A percentile compares a stretch with the other conserved stretches of the same genome.
These are phyloP conservation scores for Frieseomelitta varia DNA, from an alignment of 1,140 invertebrate genomes.

Conservation along the genomic window DNA sequence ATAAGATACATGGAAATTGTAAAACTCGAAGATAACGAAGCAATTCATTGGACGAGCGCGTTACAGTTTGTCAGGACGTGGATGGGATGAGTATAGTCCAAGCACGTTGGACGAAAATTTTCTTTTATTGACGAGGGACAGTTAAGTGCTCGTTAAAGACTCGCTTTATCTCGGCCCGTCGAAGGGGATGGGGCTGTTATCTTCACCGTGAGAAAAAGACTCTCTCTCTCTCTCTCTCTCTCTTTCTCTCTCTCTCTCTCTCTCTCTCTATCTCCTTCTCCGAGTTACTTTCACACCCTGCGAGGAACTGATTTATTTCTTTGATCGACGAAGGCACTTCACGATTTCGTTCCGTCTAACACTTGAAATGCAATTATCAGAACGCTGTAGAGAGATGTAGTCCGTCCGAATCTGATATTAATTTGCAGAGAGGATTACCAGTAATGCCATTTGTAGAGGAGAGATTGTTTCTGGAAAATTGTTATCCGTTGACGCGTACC, in stretches of 20 bases:
- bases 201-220: conserved; percentile 49
- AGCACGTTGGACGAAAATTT: conserved; percentile 37
- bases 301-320: conserved; percentile 35
- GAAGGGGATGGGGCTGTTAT: conserved; percentile 60
- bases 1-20: background rate
- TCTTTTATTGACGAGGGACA: conserved; percentile 56
- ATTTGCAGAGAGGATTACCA: background rate
- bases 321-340: conserved; percentile 3
- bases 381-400: background rate
- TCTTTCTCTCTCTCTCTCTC: background rate
- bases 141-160: conserved; percentile 68
- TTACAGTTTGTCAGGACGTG: conserved; percentile 21
- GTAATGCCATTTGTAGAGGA: background rate
- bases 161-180: conserved; percentile 60
- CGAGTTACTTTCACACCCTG: conserved; percentile 32
- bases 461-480: background rate
- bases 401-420: background rate
- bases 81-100: background rate
- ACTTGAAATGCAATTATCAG: background rate
- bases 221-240: background rate
- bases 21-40: conserved; percentile 1
- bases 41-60: conserved; percentile 18
- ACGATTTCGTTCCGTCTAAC: background rate
- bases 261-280: background rate
- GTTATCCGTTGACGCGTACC: background rate